Percentiles rank a stretch among this genome's conserved stretches.
Evolutionary conservation across 2,888 invertebrate species (phyloP).

Genomic region (Luperina testacea): DNA sequence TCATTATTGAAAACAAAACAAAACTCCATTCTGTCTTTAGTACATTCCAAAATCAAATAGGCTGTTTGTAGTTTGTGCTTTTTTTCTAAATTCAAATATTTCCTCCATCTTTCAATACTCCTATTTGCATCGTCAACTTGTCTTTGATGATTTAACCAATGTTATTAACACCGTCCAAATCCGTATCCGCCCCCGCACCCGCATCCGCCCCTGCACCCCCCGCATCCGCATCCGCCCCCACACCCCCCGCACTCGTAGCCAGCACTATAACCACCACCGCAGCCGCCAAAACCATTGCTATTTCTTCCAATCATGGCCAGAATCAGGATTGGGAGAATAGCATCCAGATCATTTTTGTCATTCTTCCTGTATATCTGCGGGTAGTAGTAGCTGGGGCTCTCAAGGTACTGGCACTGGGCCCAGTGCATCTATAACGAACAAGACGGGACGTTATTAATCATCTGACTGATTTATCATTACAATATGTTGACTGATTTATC

Average conservation of each 20-base stretch:
- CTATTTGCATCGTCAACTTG: neutral
- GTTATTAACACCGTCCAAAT: slow-evolving; percentile 44
- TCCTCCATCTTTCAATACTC: too few species aligned
- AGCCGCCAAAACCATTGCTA: slow-evolving; percentile 60
- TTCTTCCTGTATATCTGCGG: slow-evolving; percentile 54
- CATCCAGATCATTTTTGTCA: slow-evolving; percentile 69
- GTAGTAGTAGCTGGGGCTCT: slow-evolving; percentile 57
- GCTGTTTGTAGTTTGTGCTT: too few species aligned
- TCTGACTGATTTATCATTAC: slow-evolving; percentile 48
- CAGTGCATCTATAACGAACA: slow-evolving; percentile 69
- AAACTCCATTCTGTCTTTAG: neutral
- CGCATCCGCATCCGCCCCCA: slow-evolving; percentile 34
- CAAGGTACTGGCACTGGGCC: slow-evolving; percentile 70
- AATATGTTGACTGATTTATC: slow-evolving; percentile 56
- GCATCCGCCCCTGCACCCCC: slow-evolving; percentile 31
- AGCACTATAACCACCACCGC: slow-evolving; percentile 57
- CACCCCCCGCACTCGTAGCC: slow-evolving; percentile 49
- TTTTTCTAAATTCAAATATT: neutral
- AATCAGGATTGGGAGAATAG: slow-evolving; percentile 74
- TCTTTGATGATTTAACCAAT: slow-evolving; percentile 14
- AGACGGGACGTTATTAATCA: slow-evolving; percentile 34
- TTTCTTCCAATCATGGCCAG: slow-evolving; percentile 65
- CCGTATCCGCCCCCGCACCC: slow-evolving; percentile 42
- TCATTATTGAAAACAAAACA: slow-evolving; percentile 10
- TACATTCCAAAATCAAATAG: slow-evolving; percentile 6